A percentile compares a stretch with the other conserved stretches of the same genome.
These are phyloP conservation scores for Labeo catla DNA, from an alignment of 2,113 vertebrate genomes.

Conservation along the genomic window DNA sequence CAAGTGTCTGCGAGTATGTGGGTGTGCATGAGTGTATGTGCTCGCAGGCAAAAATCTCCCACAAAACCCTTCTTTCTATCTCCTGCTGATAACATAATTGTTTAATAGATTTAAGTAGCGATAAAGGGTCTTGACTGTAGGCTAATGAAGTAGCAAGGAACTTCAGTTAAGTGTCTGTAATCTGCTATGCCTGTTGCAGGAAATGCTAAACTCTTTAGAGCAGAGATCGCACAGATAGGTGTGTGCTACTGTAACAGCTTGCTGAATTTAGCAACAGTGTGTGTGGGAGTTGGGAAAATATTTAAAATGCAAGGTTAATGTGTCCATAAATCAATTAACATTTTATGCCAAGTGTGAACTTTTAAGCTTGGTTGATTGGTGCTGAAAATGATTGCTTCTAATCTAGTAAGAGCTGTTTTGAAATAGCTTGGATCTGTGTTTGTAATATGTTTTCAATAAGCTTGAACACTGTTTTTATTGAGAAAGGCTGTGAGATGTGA, in stretches of 20 bases:
- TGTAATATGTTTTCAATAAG: background rate
- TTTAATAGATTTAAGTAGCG: constrained; percentile 60
- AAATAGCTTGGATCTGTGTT: background rate
- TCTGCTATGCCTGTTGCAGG: constrained; percentile 37
- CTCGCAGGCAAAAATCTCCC: constrained; percentile 6
- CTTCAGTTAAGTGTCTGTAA: constrained; percentile 53
- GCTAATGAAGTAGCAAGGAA: constrained; percentile 53
- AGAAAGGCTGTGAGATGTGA: background rate
- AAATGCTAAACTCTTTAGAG: constrained; percentile 35
- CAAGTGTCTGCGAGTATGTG: constrained; percentile 15
- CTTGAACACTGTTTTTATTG: background rate
- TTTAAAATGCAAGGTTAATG: background rate
- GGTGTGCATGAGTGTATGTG: background rate
- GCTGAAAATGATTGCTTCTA: background rate
- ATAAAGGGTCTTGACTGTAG: constrained; percentile 53
- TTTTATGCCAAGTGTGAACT: background rate
- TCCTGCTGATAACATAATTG: constrained; percentile 59
- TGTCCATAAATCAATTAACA: constrained; percentile 14
- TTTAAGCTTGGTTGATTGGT: background rate
- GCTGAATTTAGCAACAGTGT: constrained; percentile 23
- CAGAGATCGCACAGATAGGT: background rate
- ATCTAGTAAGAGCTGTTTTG: background rate
- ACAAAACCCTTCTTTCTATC: constrained; percentile 14
- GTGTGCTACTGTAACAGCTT: background rate
- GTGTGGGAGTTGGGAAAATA: background rate